A percentile compares a stretch with the other conserved stretches of the same genome.
These are phyloP conservation scores for Telmatherina bonti DNA, from an alignment of 2,797 vertebrate genomes.

Conservation along the genomic window DNA sequence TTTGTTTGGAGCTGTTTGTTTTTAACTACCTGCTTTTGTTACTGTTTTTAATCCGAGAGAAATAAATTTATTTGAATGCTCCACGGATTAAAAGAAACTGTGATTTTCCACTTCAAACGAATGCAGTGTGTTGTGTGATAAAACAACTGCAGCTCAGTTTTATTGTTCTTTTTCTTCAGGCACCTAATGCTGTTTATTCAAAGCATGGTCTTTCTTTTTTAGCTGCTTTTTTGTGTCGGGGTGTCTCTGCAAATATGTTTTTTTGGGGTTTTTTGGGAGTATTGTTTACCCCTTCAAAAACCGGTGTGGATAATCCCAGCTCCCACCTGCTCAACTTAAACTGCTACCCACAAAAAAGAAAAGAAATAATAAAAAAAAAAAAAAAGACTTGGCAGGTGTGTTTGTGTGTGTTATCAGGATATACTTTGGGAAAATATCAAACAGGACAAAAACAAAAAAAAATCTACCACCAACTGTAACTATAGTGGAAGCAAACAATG, in stretches of 20 bases:
- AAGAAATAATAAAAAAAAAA: conserved; percentile 13
- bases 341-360: conserved; percentile 23
- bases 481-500: conserved; percentile 62
- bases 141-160: conserved; percentile 72
- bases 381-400: conserved; percentile 19
- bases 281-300: conserved; percentile 70
- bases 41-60: conserved; percentile 80
- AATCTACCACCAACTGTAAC: conserved; percentile 61
- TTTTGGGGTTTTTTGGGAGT: conserved; percentile 37
- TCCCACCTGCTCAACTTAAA: conserved; percentile 62
- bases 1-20: conserved; percentile 81
- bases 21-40: conserved; percentile 80
- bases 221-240: conserved; percentile 47
- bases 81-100: conserved; percentile 83
- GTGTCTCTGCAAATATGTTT: conserved; percentile 43
- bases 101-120: conserved; percentile 82
- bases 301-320: conserved; percentile 70
- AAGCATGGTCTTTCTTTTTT: conserved; percentile 56
- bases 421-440: conserved; percentile 54
- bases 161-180: conserved; percentile 71
- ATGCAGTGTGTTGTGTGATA: conserved; percentile 67
- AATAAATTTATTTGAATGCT: conserved; percentile 81
- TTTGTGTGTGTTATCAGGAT: conserved; percentile 20
- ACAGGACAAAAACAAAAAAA: conserved; percentile 43
- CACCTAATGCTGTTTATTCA: conserved; percentile 71